Base-by-base conservation (phyloP, 1,140 invertebrate genomes). In the Melipona quadrifasciata region DNA sequence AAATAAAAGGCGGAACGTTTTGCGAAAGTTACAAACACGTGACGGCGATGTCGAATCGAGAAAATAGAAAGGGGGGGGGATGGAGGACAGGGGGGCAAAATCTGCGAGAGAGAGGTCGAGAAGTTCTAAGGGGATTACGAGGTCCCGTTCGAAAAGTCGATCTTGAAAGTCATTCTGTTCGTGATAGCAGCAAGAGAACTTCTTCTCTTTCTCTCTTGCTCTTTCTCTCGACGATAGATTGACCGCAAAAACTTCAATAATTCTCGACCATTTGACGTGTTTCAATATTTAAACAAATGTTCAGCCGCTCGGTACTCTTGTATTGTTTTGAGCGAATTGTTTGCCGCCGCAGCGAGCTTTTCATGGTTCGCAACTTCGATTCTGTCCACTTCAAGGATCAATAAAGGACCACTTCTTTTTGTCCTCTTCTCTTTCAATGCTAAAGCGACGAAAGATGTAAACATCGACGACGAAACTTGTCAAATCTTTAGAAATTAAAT, bases 41-140 rank as follows among this genome's bases (percentile, higher is more conserved):
- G 86, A 89, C 79, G 68, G 65, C 67, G 61, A 82, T 71, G 79
- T 55, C n/a, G 53, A 64, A 51, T 55, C n/a, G 53, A 64, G 51
- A 39, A n/a, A 53, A 74, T 57, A 61, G 55, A 39, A 24, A 65
- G 19, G 47, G 3, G 19, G 2, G 31, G 31, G n/a, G n/a, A n/a
- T n/a, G n/a, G 73, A 53, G n/a, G 8, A 53, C 39, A 64, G 57
- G 17, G 68, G 55, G 67, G 21, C 82, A 71, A 75, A 79, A 80
- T 65, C 81, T 47, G 57, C 24, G 27, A 47, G 6, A 47, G 39
- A 47, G 39, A 68, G 64, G 57, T 70, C 39, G 80, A 64, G 79
- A 90, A 87, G 78, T 90, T 90, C 89, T 85, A 90, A 90, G 72
- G 72, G 61, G 88, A 86, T 90, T 87, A 89, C 68, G 85, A 89